A percentile compares a stretch with the other conserved stretches of the same genome.
Conservation (phyloP, 2,113 vertebrate species). For the Pelodiscus sinensis region DNA sequence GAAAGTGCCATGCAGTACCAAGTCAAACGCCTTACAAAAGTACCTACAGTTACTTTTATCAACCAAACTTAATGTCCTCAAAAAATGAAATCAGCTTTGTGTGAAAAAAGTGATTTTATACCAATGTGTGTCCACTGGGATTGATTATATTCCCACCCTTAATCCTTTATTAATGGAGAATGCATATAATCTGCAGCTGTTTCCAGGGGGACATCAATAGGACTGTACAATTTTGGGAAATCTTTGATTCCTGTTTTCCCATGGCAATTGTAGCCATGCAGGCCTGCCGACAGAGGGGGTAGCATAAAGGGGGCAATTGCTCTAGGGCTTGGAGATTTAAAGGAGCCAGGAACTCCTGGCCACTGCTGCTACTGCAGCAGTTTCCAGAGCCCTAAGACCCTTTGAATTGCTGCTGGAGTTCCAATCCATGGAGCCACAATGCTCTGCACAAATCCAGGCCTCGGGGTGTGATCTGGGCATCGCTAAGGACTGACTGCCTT, state of each 20-base stretch:
- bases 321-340: too few relatives aligned
- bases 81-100: background rate
- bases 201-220: rapidly evolving
- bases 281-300: too few relatives aligned
- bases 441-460: too few relatives aligned
- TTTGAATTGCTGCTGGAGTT: too few relatives aligned
- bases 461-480: too few relatives aligned
- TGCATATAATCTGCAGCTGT: background rate
- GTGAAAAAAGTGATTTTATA: background rate
- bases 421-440: too few relatives aligned
- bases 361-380: too few relatives aligned
- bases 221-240: background rate
- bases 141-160: background rate
- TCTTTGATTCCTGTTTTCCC: background rate
- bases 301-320: too few relatives aligned
- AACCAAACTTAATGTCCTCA: background rate
- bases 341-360: too few relatives aligned
- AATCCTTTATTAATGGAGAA: background rate
- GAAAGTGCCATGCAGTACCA: background rate
- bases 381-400: too few relatives aligned
- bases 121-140: background rate
- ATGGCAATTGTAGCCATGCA: background rate
- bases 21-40: background rate
- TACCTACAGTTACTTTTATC: background rate
- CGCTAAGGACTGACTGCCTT: too few relatives aligned